Evolutionary conservation across 2,888 invertebrate genomes (phyloP).

Genomic region (Parascotia fuliginaria): DNA sequence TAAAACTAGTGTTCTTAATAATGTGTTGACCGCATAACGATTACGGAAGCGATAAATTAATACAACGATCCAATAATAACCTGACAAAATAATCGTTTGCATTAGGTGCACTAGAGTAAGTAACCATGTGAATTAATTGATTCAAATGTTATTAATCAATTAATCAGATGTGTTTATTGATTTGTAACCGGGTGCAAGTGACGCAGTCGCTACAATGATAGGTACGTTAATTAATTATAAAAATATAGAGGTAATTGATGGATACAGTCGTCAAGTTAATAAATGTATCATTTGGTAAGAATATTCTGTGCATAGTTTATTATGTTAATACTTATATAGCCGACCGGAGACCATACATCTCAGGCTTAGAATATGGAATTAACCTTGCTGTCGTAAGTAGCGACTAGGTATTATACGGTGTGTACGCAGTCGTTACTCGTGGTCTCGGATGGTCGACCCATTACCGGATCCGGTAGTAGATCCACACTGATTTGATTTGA

Average conservation of each 20-base stretch:
- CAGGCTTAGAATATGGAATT: too few species aligned
- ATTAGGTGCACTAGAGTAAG: constrained; percentile 14
- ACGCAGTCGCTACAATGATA: constrained; percentile 21
- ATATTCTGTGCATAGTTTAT: too few species aligned
- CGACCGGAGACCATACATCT: too few species aligned
- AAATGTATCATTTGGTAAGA: not conserved
- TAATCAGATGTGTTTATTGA: constrained; percentile 30
- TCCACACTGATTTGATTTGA: too few species aligned
- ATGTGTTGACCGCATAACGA: constrained; percentile 2
- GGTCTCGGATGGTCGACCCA: too few species aligned
- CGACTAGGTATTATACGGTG: too few species aligned
- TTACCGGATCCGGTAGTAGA: too few species aligned
- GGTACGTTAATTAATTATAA: constrained; percentile 26
- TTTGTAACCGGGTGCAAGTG: constrained; percentile 18
- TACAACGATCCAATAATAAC: constrained; percentile 12
- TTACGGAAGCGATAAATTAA: constrained; percentile 24
- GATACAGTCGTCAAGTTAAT: not conserved
- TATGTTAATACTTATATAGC: too few species aligned
- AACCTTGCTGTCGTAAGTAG: too few species aligned
- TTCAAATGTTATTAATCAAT: constrained; percentile 38
- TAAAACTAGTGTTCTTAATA: constrained; percentile 1
- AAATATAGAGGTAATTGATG: constrained; percentile 9
- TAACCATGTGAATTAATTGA: constrained; percentile 17
- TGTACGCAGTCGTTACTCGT: too few species aligned
- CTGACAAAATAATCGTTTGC: constrained; percentile 26